Evolutionary conservation across 2,113 vertebrate genomes (phyloP).

Genomic region (Catagonus wagneri): DNA sequence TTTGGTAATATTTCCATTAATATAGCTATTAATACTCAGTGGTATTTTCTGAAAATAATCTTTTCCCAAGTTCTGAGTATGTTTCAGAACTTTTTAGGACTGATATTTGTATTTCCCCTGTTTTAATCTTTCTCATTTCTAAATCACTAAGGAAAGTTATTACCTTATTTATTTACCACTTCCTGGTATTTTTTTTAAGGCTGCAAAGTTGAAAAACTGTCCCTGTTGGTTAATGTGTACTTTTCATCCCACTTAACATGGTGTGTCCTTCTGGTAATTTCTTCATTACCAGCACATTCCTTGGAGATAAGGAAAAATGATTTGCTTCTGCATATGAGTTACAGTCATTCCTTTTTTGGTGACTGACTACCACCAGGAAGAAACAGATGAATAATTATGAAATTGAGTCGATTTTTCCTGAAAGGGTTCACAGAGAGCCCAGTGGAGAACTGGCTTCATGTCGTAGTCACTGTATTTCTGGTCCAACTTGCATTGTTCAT

Average conservation of each 20-base stretch:
- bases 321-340: background rate
- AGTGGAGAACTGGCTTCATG: background rate
- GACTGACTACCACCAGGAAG: background rate
- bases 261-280: background rate
- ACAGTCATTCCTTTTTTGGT: background rate
- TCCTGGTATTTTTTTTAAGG: background rate
- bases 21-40: background rate
- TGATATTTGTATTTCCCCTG: background rate
- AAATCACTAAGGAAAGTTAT: background rate
- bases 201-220: background rate
- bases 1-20: background rate
- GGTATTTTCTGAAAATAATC: background rate
- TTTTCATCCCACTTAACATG: background rate
- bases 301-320: background rate
- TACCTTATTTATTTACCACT: background rate
- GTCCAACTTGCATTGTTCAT: background rate
- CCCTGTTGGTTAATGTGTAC: background rate
- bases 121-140: slow-evolving; percentile 1
- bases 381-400: background rate
- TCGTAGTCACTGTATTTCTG: background rate
- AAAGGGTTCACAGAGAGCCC: background rate
- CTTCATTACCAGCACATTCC: background rate
- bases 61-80: background rate
- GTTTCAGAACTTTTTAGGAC: background rate
- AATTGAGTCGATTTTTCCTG: background rate